Evolutionary conservation across 2,888 invertebrate genomes (phyloP).

Genomic region (Fissipunctia ypsillon): DNA sequence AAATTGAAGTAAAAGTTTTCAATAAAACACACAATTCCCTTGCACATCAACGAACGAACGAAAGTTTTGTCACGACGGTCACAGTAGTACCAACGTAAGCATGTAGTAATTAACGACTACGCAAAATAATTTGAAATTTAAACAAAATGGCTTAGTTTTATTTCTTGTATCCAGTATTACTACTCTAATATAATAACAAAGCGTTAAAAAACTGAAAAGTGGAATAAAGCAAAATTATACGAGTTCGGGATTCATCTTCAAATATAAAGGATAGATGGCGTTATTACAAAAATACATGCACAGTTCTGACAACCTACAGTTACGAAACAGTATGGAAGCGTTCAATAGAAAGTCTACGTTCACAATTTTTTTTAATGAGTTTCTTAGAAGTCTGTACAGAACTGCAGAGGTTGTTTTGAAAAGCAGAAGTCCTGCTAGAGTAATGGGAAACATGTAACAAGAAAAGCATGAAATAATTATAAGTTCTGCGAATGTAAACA

Average conservation of each 20-base stretch:
- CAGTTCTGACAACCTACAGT: conserved; percentile 51
- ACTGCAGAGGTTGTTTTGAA: not conserved
- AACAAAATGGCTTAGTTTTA: not conserved
- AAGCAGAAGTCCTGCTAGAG: not conserved
- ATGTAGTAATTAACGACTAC: conserved; percentile 54
- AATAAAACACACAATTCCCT: conserved; percentile 75
- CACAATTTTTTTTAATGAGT: not conserved
- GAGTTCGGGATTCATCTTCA: not conserved
- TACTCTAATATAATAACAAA: not conserved
- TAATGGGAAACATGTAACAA: not conserved
- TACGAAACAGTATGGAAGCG: conserved; percentile 41
- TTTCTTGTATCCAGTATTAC: not conserved
- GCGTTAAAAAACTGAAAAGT: not conserved
- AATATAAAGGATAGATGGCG: conserved; percentile 66
- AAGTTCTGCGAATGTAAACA: not conserved
- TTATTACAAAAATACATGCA: conserved; percentile 26
- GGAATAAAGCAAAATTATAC: no score
- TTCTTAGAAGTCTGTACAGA: not conserved
- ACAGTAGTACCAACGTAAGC: conserved; percentile 76
- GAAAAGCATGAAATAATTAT: not conserved
- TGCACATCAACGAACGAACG: conserved; percentile 80
- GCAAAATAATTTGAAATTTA: conserved; percentile 20
- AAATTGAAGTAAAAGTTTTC: conserved; percentile 61
- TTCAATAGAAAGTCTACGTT: conserved; percentile 52
- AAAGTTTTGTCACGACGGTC: conserved; percentile 84